phyloP scores from a whole-genome alignment of 2,113 vertebrate genomes.

The Synchiropus splendidus region DNA sequence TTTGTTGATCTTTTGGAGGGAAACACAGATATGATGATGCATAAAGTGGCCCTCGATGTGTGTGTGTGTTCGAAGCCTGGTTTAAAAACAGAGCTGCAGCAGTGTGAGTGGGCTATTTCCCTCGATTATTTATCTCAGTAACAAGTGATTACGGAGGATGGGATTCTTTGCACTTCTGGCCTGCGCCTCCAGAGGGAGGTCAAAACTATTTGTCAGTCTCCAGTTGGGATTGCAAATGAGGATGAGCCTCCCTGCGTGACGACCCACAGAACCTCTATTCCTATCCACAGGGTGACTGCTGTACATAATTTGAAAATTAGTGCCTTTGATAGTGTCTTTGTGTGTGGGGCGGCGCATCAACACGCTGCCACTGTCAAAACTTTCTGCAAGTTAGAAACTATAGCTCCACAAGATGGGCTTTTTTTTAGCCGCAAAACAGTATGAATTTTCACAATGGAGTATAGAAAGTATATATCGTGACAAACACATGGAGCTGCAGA shows the following conservation, averaged over 20 bases:
- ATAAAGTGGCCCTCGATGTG: slow-evolving; percentile 31
- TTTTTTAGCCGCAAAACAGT: no score
- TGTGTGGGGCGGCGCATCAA: slow-evolving; percentile 42
- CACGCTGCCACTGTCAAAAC: slow-evolving; percentile 15
- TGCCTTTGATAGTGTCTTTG: slow-evolving; percentile 51
- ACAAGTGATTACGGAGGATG: slow-evolving; percentile 57
- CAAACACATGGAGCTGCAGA: no score
- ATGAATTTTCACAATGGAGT: no score
- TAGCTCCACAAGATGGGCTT: no score
- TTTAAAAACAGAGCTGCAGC: slow-evolving; percentile 21
- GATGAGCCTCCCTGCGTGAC: slow-evolving; percentile 67
- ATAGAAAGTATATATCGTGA: no score
- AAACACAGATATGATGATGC: slow-evolving; percentile 26
- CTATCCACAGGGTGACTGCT: slow-evolving; percentile 55
- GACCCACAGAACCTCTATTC: slow-evolving; percentile 56
- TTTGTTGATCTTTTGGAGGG: slow-evolving; percentile 10
- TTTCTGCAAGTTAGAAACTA: background rate
- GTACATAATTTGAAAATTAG: slow-evolving; percentile 58
- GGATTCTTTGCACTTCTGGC: slow-evolving; percentile 62
- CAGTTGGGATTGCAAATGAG: slow-evolving; percentile 72
- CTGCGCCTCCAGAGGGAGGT: slow-evolving; percentile 70
- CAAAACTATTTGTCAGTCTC: slow-evolving; percentile 74
- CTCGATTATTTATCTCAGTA: slow-evolving; percentile 56
- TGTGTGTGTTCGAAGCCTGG: slow-evolving; percentile 18
- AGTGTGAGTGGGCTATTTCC: slow-evolving; percentile 44